A percentile compares a stretch with the other conserved stretches of the same genome.
These are phyloP conservation scores for Aurelia sp. DNA, from an alignment of 30 jellyfish, hydroid and myxozoan species.

Conservation along the genomic window DNA sequence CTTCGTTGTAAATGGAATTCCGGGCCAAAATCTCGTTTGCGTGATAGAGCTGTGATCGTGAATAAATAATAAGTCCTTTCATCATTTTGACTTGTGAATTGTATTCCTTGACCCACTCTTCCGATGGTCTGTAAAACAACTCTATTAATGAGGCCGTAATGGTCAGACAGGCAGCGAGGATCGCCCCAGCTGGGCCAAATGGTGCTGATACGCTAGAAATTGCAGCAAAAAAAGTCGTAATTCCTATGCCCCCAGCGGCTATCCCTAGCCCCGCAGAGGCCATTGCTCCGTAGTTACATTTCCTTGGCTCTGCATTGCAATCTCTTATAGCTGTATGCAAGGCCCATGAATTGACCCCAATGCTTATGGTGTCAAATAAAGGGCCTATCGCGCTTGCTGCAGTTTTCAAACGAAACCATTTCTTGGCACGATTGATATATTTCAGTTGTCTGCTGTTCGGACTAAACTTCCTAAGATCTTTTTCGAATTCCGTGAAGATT, in stretches of 20 bases:
- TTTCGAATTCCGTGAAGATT: no score
- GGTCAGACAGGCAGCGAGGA: neutral
- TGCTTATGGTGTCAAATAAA: slow-evolving; percentile 11
- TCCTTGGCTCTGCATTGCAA: neutral
- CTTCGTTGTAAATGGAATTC: no score
- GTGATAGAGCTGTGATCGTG: no score
- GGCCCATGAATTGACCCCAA: slow-evolving; percentile 5
- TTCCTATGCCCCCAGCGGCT: slow-evolving; percentile 13
- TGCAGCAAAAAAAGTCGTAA: neutral
- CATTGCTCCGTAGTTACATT: slow-evolving; percentile 5
- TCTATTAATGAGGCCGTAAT: slow-evolving; percentile 17
- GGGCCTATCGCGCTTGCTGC: slow-evolving; percentile 14
- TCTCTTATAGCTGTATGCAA: neutral
- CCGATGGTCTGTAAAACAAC: neutral
- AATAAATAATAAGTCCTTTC: no score
- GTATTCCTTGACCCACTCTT: neutral
- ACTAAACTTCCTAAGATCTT: neutral
- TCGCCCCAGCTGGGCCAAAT: slow-evolving; percentile 24
- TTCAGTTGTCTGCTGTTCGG: neutral
- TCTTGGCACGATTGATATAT: slow-evolving; percentile 13
- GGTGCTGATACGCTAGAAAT: slow-evolving; percentile 7
- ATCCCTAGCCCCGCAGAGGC: slow-evolving; percentile 16
- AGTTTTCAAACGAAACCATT: neutral
- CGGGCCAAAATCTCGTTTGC: no score
- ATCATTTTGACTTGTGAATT: no score